Evolutionary conservation across 1,140 invertebrate species (phyloP).

Genomic region (Zaprionus camerounensis): DNA sequence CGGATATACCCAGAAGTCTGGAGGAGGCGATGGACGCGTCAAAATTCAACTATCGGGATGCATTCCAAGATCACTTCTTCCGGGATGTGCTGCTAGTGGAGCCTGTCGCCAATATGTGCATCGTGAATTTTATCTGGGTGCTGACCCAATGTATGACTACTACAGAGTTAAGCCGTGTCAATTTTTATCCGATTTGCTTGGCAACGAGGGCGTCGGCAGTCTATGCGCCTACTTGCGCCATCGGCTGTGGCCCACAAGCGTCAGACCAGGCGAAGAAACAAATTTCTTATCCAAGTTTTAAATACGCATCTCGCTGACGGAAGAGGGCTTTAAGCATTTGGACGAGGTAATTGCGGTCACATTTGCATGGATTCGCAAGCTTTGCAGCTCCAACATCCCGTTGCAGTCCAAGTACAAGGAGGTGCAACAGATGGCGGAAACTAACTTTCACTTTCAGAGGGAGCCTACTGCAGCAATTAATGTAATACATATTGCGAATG

Average conservation of each 20-base stretch:
- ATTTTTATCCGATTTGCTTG: slow-evolving; percentile 92
- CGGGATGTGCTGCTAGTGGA: slow-evolving; percentile 90
- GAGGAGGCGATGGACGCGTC: slow-evolving; percentile 86
- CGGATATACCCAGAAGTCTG: slow-evolving; percentile 87
- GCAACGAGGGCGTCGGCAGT: slow-evolving; percentile 95
- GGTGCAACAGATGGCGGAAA: slow-evolving; percentile 88
- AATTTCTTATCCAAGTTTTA: too few species aligned
- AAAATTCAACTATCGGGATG: slow-evolving; percentile 80
- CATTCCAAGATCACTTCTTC: slow-evolving; percentile 88
- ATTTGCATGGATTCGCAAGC: slow-evolving; percentile 90
- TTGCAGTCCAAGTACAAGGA: slow-evolving; percentile 83
- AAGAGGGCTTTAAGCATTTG: slow-evolving; percentile 90
- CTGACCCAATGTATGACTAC: slow-evolving; percentile 88
- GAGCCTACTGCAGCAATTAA: slow-evolving; percentile 7
- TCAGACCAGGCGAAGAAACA: too few species aligned
- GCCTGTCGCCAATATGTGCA: slow-evolving; percentile 88
- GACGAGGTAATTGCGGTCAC: slow-evolving; percentile 89
- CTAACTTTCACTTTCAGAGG: slow-evolving; percentile 87
- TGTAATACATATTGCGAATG: too few species aligned
- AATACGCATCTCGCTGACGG: slow-evolving; percentile 92
- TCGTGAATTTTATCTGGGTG: slow-evolving; percentile 91
- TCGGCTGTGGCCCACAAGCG: too few species aligned
- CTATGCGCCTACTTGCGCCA: slow-evolving; percentile 93
- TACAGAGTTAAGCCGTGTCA: slow-evolving; percentile 91
- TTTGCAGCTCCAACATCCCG: slow-evolving; percentile 86